Evolutionary conservation across 2,797 vertebrate genomes (phyloP), one percentile per base, ranked within the genome.

Genomic region (Manis pentadactyla): DNA sequence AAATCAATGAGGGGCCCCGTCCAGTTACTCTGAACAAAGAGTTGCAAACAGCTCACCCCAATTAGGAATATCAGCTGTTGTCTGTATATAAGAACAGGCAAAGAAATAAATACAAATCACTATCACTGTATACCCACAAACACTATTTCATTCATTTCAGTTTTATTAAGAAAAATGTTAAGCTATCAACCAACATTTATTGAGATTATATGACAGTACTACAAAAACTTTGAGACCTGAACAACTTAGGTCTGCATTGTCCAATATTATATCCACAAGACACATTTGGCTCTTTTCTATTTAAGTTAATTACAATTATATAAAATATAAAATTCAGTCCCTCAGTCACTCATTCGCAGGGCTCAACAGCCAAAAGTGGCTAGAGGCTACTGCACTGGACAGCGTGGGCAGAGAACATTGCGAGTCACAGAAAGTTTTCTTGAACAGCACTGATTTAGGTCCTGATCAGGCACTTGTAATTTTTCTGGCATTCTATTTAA

Each of bases 1-100:
- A 99, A 95, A 46, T 97, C 98, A 97, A 99, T 97, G 9, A 98
- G 98, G 90, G 99, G 99, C 27, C 99, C 99, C 0, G 99, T 99
- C 99, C 99, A 99, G 98, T 99, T 99, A 98, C 98, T 99, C 98
- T 99, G 99, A 90, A 99, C 99, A 53, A 99, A 99, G 93, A 99
- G 98, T 77, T 99, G 99, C 93, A 99, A 99, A 96, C 99, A 99
- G 66, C 99, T 98, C 37, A 99, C 99, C 0, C 99, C 99, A 95
- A 99, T 96, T 0, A 99, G 98, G 98, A 99, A 98, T n/a, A 99
- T 87, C 57, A 98, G 97, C 95, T 98, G 98, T 97, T 99, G 98
- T 97, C 99, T 99, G 98, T 46, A 98, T 94, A 0, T 69, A 0
- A 98, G 64, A 96, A 93, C 1, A 21, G 39, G 73, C 42, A 73